Conservation (phyloP, 2,888 invertebrate genomes). For the Coenonympha arcania region DNA sequence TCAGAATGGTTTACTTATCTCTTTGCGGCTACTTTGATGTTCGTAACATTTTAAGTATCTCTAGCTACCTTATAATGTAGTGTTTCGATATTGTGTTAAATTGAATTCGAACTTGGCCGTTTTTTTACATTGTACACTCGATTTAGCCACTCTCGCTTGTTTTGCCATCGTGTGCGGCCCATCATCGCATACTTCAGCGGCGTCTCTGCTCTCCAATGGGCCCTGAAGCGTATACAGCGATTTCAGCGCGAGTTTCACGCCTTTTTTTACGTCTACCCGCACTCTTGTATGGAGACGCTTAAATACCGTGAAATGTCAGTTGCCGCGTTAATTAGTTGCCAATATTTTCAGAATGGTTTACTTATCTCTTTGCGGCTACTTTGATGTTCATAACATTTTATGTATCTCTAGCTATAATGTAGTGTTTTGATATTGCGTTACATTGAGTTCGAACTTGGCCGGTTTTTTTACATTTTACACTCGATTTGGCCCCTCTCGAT, state of each 20-base stretch:
- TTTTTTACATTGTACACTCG: background rate
- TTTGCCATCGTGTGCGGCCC: slow-evolving; percentile 61
- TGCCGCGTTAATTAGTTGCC: slow-evolving; percentile 52
- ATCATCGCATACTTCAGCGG: slow-evolving; percentile 59
- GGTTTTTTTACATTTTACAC: background rate
- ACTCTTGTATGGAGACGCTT: slow-evolving; percentile 48
- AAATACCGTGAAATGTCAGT: slow-evolving; percentile 57
- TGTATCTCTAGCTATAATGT: too few relatives aligned
- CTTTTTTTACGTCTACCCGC: slow-evolving; percentile 51
- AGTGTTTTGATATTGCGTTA: too few relatives aligned
- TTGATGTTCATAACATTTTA: too few relatives aligned
- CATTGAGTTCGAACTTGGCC: too few relatives aligned
- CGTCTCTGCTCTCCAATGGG: slow-evolving; percentile 59
- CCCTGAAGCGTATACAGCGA: slow-evolving; percentile 62
- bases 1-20: background rate
- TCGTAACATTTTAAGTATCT: too few relatives aligned
- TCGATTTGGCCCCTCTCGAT: slow-evolving; percentile 1
- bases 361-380: background rate
- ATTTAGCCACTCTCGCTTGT: slow-evolving; percentile 6
- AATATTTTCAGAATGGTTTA: slow-evolving; percentile 23
- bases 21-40: too few relatives aligned
- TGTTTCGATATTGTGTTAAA: too few relatives aligned
- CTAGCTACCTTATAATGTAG: too few relatives aligned
- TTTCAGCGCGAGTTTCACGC: slow-evolving; percentile 66
- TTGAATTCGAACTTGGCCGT: too few relatives aligned